phyloP scores from a whole-genome alignment of 2,113 vertebrate genomes.

The Notiomystis cincta region DNA sequence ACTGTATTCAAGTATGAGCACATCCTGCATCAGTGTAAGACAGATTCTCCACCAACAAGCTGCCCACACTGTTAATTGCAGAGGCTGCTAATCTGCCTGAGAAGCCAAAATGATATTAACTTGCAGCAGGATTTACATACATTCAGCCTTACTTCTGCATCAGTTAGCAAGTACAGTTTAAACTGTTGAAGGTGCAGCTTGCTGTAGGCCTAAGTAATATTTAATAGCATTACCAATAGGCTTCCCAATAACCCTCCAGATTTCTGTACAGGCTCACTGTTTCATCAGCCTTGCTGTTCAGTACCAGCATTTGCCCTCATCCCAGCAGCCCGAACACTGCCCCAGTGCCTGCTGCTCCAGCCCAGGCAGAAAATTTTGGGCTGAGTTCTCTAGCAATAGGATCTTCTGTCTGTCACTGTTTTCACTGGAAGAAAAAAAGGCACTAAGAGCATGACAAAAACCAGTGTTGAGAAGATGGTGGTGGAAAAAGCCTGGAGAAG shows the following conservation, averaged over 20 bases:
- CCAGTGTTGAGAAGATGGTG: not conserved
- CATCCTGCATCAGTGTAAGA: slow-evolving; percentile 34
- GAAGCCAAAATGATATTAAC: slow-evolving; percentile 81
- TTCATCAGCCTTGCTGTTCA: slow-evolving; percentile 18
- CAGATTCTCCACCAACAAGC: slow-evolving; percentile 75
- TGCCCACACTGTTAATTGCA: slow-evolving; percentile 78
- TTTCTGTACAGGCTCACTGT: slow-evolving; percentile 62
- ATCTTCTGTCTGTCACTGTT: not conserved
- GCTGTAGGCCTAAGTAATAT: slow-evolving; percentile 72
- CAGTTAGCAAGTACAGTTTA: slow-evolving; percentile 79
- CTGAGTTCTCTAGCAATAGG: not conserved
- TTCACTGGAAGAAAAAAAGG: not conserved
- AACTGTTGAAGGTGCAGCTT: slow-evolving; percentile 74
- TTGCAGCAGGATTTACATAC: slow-evolving; percentile 86
- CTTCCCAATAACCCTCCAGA: slow-evolving; percentile 52
- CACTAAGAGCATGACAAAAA: not conserved
- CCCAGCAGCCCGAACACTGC: not conserved
- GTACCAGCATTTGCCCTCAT: not conserved
- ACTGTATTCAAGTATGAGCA: slow-evolving; percentile 56
- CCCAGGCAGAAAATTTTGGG: not conserved
- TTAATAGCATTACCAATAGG: slow-evolving; percentile 76
- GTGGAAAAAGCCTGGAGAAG: not conserved
- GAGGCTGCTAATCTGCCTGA: slow-evolving; percentile 73
- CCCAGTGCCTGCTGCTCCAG: not conserved
- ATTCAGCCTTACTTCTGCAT: slow-evolving; percentile 71